These are phyloP conservation scores for Trichogramma evanescens DNA, from an alignment of 2,888 invertebrate species.

Conservation along the genomic window DNA sequence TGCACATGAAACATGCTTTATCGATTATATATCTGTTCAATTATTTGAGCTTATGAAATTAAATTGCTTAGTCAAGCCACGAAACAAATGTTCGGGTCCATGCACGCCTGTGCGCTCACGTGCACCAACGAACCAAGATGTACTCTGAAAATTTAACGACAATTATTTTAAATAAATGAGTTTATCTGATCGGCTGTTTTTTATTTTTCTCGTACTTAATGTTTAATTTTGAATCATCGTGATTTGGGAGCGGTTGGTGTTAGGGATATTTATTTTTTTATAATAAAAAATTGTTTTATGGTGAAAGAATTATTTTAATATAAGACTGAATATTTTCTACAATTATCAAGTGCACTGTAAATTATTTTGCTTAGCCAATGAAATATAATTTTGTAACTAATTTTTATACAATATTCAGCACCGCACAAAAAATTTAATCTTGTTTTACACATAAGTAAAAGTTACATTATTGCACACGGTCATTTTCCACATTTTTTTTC, in stretches of 20 bases:
- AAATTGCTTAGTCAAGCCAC: no score
- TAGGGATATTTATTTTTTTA: constrained; percentile 1
- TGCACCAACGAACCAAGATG: no score
- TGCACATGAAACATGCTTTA: no score
- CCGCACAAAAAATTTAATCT: constrained; percentile 3
- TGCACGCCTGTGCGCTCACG: no score
- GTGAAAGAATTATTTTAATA: constrained; percentile 31
- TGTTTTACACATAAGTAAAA: constrained; percentile 15
- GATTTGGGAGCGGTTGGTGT: not conserved
- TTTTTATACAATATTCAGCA: constrained; percentile 12
- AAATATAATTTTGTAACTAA: constrained; percentile 21
- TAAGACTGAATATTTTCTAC: constrained; percentile 26
- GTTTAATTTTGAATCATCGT: not conserved
- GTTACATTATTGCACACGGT: constrained; percentile 10
- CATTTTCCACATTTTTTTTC: not conserved
- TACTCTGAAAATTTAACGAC: constrained; percentile 13
- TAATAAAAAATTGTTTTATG: constrained; percentile 1
- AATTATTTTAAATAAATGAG: constrained; percentile 17
- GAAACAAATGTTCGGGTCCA: no score
- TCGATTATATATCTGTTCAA: no score
- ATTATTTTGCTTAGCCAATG: constrained; percentile 14
- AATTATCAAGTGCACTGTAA: constrained; percentile 21
- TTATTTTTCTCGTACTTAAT: not conserved
- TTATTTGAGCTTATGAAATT: no score
- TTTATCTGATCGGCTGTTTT: not conserved